These are phyloP conservation scores for Tetramorium simillimum DNA, from an alignment of 1,140 invertebrate genomes.

Conservation along the genomic window DNA sequence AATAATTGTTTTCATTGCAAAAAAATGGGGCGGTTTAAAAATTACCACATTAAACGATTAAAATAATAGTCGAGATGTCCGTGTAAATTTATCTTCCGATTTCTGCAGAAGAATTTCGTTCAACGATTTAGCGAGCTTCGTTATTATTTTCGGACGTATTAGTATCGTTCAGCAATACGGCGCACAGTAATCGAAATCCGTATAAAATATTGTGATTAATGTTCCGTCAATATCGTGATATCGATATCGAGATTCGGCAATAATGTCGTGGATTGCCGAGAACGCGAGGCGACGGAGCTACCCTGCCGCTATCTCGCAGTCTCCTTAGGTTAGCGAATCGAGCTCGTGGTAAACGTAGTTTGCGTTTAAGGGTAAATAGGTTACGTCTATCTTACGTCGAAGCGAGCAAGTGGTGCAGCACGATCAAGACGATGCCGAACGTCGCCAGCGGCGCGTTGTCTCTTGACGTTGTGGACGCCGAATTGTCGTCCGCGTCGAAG, in stretches of 20 bases:
- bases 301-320: not conserved
- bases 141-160: not conserved
- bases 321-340: conserved; percentile 23
- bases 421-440: conserved; percentile 56
- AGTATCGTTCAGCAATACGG: conserved; percentile 3
- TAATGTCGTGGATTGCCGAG: conserved; percentile 10
- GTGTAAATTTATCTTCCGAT: not conserved
- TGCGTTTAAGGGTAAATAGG: conserved; percentile 16
- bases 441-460: conserved; percentile 41
- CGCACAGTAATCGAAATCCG: conserved; percentile 9
- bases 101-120: not conserved
- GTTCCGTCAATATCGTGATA: not conserved
- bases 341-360: conserved; percentile 42
- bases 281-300: conserved; percentile 30
- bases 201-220: conserved; percentile 6
- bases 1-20: not conserved
- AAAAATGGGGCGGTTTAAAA: not conserved
- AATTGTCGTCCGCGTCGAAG: conserved; percentile 56
- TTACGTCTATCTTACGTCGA: conserved; percentile 63
- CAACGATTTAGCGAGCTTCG: not conserved
- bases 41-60: not conserved
- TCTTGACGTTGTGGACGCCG: conserved; percentile 58
- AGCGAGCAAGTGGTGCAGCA: conserved; percentile 59
- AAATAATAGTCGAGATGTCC: not conserved
- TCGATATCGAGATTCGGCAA: not conserved